Conservation (phyloP, 2,113 vertebrate genomes). For the Oncorhynchus masou region DNA sequence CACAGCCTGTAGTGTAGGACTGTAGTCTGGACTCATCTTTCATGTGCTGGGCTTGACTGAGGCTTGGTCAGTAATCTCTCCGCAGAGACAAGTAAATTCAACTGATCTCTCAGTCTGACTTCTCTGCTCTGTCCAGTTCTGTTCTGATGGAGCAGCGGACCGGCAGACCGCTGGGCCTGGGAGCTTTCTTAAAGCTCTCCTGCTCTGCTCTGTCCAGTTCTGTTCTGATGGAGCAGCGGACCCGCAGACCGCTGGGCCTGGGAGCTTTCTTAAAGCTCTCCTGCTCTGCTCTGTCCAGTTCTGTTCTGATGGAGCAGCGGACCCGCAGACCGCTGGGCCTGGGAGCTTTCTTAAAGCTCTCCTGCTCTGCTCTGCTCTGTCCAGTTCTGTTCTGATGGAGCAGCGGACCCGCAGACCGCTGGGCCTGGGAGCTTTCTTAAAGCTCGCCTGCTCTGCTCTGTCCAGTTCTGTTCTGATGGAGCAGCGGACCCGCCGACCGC, state of each 20-base stretch:
- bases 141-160: neutral
- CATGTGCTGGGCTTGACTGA: neutral
- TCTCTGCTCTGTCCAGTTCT: neutral
- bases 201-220: neutral
- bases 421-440: neutral
- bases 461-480: neutral
- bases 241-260: neutral
- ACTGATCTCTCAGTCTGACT: slow-evolving; percentile 19
- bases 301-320: neutral
- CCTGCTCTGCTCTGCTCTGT: neutral
- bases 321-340: neutral
- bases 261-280: neutral
- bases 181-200: neutral
- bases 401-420: neutral
- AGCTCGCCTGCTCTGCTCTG: neutral
- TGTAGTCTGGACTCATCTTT: neutral
- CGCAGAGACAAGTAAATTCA: slow-evolving; percentile 8
- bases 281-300: neutral
- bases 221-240: neutral
- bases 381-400: neutral
- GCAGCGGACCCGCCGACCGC: neutral
- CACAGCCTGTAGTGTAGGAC: no score
- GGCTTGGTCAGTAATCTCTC: neutral
- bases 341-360: neutral
- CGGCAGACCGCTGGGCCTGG: neutral